A percentile compares a stretch with the other conserved stretches of the same genome.
Conservation (phyloP, 2,888 invertebrate species). For the Harpalus rubripes region DNA sequence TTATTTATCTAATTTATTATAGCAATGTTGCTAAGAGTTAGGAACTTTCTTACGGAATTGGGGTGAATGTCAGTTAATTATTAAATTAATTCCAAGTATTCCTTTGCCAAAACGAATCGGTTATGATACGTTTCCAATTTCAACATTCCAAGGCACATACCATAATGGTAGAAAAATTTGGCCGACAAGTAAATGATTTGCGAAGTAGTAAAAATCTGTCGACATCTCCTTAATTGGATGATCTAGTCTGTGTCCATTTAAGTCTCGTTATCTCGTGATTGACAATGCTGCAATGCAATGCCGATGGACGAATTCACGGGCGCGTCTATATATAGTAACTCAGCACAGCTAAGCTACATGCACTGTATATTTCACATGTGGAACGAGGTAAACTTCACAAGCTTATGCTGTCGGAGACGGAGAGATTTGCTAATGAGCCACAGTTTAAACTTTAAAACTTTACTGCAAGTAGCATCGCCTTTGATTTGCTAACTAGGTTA, state of each 20-base stretch:
- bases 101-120: neutral
- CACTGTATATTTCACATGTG: conserved; percentile 49
- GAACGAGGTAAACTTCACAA: conserved; percentile 55
- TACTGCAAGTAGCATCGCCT: neutral
- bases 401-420: neutral
- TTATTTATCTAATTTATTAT: too few species aligned
- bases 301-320: conserved; percentile 34
- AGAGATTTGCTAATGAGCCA: conserved; percentile 35
- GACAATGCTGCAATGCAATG: conserved; percentile 34
- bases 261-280: conserved; percentile 26
- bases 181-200: neutral
- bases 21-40: too few species aligned
- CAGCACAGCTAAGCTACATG: neutral
- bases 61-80: too few species aligned
- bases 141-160: neutral
- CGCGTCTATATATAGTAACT: conserved; percentile 55
- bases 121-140: neutral
- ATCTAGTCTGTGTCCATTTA: conserved; percentile 33
- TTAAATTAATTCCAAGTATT: neutral
- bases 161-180: neutral
- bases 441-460: neutral
- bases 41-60: too few species aligned
- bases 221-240: conserved; percentile 26
- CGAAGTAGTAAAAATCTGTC: conserved; percentile 12
- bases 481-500: too few species aligned